Conservation (phyloP, 2,888 invertebrate species). For the Ophraella communa region DNA sequence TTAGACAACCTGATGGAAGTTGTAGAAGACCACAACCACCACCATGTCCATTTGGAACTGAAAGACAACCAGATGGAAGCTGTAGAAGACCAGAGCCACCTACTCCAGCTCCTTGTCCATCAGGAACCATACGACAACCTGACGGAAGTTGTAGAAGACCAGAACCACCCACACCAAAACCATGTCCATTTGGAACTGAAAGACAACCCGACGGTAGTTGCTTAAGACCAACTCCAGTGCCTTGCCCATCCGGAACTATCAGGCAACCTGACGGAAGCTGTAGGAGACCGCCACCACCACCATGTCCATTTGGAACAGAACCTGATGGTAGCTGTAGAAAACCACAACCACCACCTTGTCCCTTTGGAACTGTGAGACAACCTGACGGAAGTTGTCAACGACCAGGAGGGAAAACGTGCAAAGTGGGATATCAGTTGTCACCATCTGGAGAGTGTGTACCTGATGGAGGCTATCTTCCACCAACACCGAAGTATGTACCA, state of each 20-base stretch:
- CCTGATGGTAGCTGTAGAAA: constrained; percentile 21
- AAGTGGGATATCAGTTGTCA: not conserved
- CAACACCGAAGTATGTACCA: constrained; percentile 46
- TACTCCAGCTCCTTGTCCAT: constrained; percentile 23
- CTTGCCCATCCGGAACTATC: constrained; percentile 23
- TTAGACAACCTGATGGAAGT: constrained; percentile 26
- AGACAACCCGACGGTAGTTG: constrained; percentile 28
- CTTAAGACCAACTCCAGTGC: constrained; percentile 20
- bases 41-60: constrained; percentile 19
- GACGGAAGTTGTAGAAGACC: constrained; percentile 25
- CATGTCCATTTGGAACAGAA: constrained; percentile 24
- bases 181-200: constrained; percentile 37
- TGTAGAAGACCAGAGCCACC: constrained; percentile 9
- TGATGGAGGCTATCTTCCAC: constrained; percentile 44
- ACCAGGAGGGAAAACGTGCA: constrained; percentile 17
- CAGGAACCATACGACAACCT: constrained; percentile 15
- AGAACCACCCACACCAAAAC: constrained; percentile 23
- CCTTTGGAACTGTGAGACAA: constrained; percentile 17
- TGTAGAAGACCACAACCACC: constrained; percentile 1
- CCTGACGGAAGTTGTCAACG: constrained; percentile 27
- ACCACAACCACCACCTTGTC: constrained; percentile 24
- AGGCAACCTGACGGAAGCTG: constrained; percentile 25
- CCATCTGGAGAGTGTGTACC: constrained; percentile 27
- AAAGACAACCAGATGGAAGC: constrained; percentile 26
- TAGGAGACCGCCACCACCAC: constrained; percentile 10